phyloP scores from a whole-genome alignment of 2,888 invertebrate species.

The Chymomyza caudatula region DNA sequence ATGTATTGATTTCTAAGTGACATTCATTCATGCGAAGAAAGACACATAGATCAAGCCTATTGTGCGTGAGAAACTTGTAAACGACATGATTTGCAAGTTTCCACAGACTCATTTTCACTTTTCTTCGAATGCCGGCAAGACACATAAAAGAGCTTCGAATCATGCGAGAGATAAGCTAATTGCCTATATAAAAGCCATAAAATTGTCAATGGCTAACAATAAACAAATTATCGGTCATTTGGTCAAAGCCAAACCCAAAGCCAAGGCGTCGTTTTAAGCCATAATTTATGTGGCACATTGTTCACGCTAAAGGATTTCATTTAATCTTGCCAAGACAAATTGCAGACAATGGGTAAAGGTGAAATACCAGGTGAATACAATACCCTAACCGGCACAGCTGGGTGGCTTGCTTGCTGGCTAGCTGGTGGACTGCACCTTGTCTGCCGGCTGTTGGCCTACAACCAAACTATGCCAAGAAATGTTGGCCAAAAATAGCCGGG shows the following conservation, averaged over 20 bases:
- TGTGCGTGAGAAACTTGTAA: slow-evolving; percentile 60
- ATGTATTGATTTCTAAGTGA: slow-evolving; percentile 21
- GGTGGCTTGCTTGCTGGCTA: slow-evolving; percentile 9
- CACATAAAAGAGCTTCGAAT: neutral
- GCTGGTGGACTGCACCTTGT: slow-evolving; percentile 9
- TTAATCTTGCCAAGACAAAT: slow-evolving; percentile 41
- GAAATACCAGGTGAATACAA: slow-evolving; percentile 10
- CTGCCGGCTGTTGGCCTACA: slow-evolving; percentile 21
- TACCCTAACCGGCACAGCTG: neutral
- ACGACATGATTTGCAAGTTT: slow-evolving; percentile 58
- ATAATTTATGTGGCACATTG: slow-evolving; percentile 45
- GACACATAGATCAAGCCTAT: neutral
- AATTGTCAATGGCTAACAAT: slow-evolving; percentile 40
- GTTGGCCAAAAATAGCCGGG: slow-evolving; percentile 50
- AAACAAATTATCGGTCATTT: slow-evolving; percentile 52
- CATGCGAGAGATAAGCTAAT: neutral
- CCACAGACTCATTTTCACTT: slow-evolving; percentile 38
- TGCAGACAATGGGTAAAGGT: slow-evolving; percentile 23
- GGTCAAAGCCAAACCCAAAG: neutral
- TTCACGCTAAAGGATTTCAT: slow-evolving; percentile 35
- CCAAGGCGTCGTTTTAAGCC: slow-evolving; percentile 7
- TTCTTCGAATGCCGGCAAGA: slow-evolving; percentile 8
- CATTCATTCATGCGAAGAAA: slow-evolving; percentile 16
- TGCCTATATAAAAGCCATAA: slow-evolving; percentile 1
- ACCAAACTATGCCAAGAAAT: slow-evolving; percentile 60